These are phyloP conservation scores for Caiman crocodilus DNA, from an alignment of 2,797 vertebrate species.

Conservation along the genomic window DNA sequence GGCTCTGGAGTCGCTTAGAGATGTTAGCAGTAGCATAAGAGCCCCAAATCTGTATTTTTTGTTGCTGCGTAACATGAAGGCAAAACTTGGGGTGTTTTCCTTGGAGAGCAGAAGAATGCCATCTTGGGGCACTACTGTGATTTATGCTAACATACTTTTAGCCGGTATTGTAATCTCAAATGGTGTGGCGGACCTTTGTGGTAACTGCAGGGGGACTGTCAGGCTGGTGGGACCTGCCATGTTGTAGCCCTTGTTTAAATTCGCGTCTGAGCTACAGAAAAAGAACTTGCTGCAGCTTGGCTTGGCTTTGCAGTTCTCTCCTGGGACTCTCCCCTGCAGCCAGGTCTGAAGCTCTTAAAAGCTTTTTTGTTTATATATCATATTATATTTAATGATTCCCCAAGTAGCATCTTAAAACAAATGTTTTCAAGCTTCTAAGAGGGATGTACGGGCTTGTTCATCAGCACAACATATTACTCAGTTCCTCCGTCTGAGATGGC, in stretches of 20 bases:
- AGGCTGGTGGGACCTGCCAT: background rate
- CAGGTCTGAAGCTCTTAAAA: background rate
- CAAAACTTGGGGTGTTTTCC: background rate
- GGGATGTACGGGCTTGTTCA: background rate
- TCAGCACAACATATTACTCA: background rate
- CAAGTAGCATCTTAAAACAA: background rate
- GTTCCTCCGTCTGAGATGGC: background rate
- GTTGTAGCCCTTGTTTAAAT: background rate
- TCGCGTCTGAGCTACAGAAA: background rate
- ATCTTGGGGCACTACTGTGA: background rate
- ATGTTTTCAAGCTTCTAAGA: background rate
- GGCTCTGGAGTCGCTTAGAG: no score
- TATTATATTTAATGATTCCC: background rate
- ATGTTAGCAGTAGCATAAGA: no score
- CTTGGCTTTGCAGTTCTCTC: background rate
- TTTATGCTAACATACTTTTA: fast-evolving
- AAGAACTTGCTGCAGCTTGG: background rate
- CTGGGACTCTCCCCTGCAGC: background rate
- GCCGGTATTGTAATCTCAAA: background rate
- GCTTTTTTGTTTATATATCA: background rate
- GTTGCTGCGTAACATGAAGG: background rate
- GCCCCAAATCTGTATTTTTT: background rate
- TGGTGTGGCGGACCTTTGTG: background rate
- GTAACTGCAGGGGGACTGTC: background rate
- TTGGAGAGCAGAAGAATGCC: background rate